Evolutionary conservation across 2,888 invertebrate species (phyloP).

Genomic region (Drosophila subsilvestris): DNA sequence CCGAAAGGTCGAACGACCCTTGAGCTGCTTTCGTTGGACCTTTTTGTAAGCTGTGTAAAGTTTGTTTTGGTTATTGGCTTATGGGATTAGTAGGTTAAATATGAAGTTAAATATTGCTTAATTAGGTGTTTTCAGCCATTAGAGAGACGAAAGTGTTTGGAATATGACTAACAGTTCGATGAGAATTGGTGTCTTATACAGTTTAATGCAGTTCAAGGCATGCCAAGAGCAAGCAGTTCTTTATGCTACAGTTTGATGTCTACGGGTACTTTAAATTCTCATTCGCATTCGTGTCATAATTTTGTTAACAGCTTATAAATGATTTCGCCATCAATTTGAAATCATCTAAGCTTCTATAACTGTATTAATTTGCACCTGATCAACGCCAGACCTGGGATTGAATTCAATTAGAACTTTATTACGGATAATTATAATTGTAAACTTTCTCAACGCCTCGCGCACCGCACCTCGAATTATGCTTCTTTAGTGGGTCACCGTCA

Average conservation of each 20-base stretch:
- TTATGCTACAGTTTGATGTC: neutral
- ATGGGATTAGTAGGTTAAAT: constrained; percentile 46
- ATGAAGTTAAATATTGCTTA: constrained; percentile 41
- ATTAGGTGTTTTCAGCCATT: constrained; percentile 26
- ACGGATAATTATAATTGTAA: constrained; percentile 29
- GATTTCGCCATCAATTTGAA: neutral
- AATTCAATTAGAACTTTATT: constrained; percentile 61
- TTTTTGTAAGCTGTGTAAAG: constrained; percentile 41
- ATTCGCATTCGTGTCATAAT: too few relatives aligned
- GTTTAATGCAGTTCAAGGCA: neutral
- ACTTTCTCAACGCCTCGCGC: constrained; percentile 53
- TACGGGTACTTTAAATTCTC: neutral
- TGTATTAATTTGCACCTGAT: constrained; percentile 34
- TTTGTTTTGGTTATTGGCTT: constrained; percentile 43
- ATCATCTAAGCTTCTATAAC: neutral
- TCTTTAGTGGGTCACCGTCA: constrained; percentile 38
- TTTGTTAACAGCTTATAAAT: constrained; percentile 16
- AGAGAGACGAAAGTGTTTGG: constrained; percentile 1
- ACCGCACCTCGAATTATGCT: constrained; percentile 28
- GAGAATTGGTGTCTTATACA: neutral
- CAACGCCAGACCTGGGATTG: constrained; percentile 5
- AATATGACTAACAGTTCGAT: neutral
- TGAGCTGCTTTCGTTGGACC: constrained; percentile 26
- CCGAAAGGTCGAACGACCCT: constrained; percentile 44
- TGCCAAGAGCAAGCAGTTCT: neutral